Percentiles rank a stretch among this genome's conserved stretches.
phyloP scores from a whole-genome alignment of 1,140 invertebrate species.

The Dreissena polymorpha region DNA sequence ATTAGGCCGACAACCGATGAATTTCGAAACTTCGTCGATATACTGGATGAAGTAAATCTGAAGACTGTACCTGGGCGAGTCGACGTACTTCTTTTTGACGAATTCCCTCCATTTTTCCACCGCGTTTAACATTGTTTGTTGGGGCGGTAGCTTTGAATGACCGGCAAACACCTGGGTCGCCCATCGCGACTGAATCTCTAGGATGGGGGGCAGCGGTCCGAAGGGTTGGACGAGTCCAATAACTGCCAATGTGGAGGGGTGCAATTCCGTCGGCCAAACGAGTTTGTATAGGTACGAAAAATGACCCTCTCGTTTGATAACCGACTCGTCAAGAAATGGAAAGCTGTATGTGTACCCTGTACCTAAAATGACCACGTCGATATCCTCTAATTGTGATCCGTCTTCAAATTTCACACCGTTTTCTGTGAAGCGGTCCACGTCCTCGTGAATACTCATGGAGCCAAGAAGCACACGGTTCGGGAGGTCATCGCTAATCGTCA shows the following conservation, averaged over 20 bases:
- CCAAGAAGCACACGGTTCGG: conserved; percentile 81
- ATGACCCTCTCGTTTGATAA: conserved; percentile 68
- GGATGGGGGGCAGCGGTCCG: conserved; percentile 80
- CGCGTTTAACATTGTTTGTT: conserved; percentile 11
- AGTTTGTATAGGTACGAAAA: conserved; percentile 80
- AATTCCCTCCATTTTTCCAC: conserved; percentile 51
- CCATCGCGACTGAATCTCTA: conserved; percentile 81
- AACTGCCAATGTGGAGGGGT: conserved; percentile 77
- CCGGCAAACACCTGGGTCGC: conserved; percentile 63
- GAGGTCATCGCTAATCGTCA: conserved; percentile 81
- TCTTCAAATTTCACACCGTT: conserved; percentile 77
- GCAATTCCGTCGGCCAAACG: conserved; percentile 78
- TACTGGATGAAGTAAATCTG: conserved; percentile 63
- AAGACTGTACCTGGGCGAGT: conserved; percentile 57
- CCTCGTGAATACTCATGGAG: conserved; percentile 76
- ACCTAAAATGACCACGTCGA: conserved; percentile 69
- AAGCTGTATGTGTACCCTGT: conserved; percentile 70
- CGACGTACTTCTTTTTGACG: conserved; percentile 52
- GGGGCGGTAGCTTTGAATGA: conserved; percentile 41
- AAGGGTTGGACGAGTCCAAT: conserved; percentile 82
- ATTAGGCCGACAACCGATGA: conserved; percentile 58
- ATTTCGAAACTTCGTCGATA: conserved; percentile 55
- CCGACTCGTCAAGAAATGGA: conserved; percentile 65
- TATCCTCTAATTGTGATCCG: conserved; percentile 65
- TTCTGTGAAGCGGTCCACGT: conserved; percentile 73